phyloP scores from a whole-genome alignment of 1,140 invertebrate genomes.

The Euglossa dilemma region DNA sequence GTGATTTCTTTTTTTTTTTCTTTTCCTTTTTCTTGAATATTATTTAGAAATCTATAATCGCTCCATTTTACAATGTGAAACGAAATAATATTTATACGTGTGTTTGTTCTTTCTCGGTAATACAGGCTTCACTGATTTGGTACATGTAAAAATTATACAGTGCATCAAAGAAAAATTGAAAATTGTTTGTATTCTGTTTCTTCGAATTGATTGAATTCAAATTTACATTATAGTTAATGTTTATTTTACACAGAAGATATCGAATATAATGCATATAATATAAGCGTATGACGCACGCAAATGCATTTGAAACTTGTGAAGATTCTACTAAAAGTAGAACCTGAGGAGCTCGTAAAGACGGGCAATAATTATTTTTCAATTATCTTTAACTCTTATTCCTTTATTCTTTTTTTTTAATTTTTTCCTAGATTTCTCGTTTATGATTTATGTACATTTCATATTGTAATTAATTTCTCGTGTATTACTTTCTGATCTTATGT shows the following conservation, averaged over 20 bases:
- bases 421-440: constrained; percentile 17
- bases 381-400: neutral
- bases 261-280: constrained; percentile 10
- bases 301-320: constrained; percentile 33
- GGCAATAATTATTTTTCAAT: constrained; percentile 16
- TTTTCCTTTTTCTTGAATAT: neutral
- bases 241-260: constrained; percentile 3
- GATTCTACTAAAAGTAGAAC: constrained; percentile 47
- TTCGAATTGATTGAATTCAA: constrained; percentile 19
- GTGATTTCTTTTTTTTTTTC: neutral
- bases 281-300: constrained; percentile 31
- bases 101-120: constrained; percentile 21
- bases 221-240: constrained; percentile 15
- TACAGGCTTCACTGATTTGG: constrained; percentile 10
- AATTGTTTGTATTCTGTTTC: constrained; percentile 19
- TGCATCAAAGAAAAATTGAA: neutral
- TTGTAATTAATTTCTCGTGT: constrained; percentile 55
- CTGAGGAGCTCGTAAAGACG: constrained; percentile 7
- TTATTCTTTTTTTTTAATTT: constrained; percentile 24
- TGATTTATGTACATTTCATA: constrained; percentile 35
- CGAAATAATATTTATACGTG: constrained; percentile 41
- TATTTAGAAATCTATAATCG: constrained; percentile 27
- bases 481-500: constrained; percentile 38
- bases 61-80: constrained; percentile 62
- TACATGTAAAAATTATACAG: neutral